Base-by-base conservation (phyloP, 37 sponge, comb jelly and placozoan genomes). In the Beroe forskalii region DNA sequence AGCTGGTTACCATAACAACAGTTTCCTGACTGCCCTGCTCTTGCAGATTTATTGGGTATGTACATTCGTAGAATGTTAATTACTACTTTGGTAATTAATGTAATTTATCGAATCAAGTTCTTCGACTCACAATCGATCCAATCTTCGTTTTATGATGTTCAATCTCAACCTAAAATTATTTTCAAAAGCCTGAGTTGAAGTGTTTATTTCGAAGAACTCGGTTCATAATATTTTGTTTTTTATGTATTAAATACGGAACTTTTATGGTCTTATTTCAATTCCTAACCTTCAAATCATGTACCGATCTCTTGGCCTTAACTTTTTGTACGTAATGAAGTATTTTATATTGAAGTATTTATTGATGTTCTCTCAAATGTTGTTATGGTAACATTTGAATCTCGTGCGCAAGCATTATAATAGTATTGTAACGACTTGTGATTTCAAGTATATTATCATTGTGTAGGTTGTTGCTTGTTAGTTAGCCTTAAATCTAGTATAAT, bases 61-160 rank as follows among this genome's bases (percentile, higher is more conserved):
- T 69, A 69, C 72, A 69, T 69, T 69, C 72, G 72, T 69, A 69
- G 72, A 69, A 69, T 69, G 72, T 69, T 69, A 69, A 69, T 69
- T 69, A 69, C 72, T 69, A 32, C 32, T 33, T 69, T 17, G 72
- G 72, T 69, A 69, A 69, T 69, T 69, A 69, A 69, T 69, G 38
- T 48, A 69, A 27, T 69, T 69, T 36, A 14, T 32, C 72, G 36
- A 32, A 35, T 37, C 27, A 69, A 69, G 36, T 69, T 69, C 72
- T 69, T 32, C 32, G 37, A 69, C 12, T n/a, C n/a, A n/a, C n/a
- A n/a, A n/a, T n/a, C n/a, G n/a, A n/a, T n/a, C n/a, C n/a, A n/a
- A n/a, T n/a, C n/a, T n/a, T n/a, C n/a, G n/a, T n/a, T n/a, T n/a
- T n/a, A n/a, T 28, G 20, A 4, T 19, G 2, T 24, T 28, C 4